These are phyloP conservation scores for Chelonoidis abingdonii DNA, from an alignment of 2,113 vertebrate species.

Conservation along the genomic window DNA sequence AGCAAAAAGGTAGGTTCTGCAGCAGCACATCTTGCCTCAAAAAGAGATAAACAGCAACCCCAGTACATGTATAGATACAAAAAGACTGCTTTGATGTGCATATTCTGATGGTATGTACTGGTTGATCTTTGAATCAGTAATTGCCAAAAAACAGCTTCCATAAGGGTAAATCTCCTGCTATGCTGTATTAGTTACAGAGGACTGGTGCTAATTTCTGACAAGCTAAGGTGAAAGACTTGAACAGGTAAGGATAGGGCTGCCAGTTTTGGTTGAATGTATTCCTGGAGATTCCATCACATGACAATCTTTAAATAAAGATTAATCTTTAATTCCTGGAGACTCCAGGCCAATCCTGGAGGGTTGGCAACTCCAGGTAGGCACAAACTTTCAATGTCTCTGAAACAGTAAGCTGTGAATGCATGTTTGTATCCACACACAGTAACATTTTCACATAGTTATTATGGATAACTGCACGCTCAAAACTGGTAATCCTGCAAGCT, in stretches of 20 bases:
- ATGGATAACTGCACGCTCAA: not conserved
- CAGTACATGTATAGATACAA: not conserved
- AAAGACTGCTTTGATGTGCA: not conserved
- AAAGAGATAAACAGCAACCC: too few relatives aligned
- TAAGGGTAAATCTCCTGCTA: not conserved
- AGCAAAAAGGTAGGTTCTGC: too few relatives aligned
- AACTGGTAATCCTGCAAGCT: not conserved
- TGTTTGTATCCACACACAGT: not conserved
- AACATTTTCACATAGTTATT: not conserved
- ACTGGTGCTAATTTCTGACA: not conserved
- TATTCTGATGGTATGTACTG: not conserved
- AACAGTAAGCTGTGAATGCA: not conserved
- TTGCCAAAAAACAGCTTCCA: not conserved
- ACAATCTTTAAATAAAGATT: too few relatives aligned
- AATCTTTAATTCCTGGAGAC: too few relatives aligned
- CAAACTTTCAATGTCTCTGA: not conserved
- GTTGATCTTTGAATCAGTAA: not conserved
- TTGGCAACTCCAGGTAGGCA: too few relatives aligned
- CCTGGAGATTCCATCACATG: too few relatives aligned
- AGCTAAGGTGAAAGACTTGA: not conserved
- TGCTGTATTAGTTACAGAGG: not conserved
- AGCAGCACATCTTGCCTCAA: too few relatives aligned
- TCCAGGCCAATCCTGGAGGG: too few relatives aligned
- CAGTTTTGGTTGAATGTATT: too few relatives aligned
- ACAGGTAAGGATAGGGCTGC: not conserved